phyloP scores from a whole-genome alignment of 2,113 vertebrate genomes.

The Ictidomys tridecemlineatus region DNA sequence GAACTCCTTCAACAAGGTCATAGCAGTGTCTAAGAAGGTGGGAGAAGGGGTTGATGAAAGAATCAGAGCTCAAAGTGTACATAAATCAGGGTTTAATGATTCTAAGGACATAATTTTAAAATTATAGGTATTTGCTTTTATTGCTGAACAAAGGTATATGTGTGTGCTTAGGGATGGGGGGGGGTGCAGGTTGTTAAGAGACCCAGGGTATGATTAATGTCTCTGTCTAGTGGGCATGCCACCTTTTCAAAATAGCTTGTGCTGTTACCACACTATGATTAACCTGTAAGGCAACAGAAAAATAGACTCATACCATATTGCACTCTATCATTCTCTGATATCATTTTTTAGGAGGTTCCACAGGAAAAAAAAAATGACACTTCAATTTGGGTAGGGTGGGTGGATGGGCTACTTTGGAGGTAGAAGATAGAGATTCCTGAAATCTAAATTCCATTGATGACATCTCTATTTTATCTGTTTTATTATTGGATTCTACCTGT shows the following conservation, averaged over 20 bases:
- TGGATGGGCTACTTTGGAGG: not conserved
- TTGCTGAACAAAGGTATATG: not conserved
- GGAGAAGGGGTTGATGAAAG: not conserved
- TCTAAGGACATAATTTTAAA: conserved; percentile 53
- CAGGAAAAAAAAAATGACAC: conserved; percentile 14
- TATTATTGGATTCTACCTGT: not conserved
- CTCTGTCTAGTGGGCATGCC: conserved; percentile 49
- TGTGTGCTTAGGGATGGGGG: not conserved
- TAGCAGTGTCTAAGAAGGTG: not conserved
- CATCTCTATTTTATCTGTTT: conserved; percentile 30
- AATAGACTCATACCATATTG: conserved; percentile 62
- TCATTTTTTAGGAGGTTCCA: conserved; percentile 54
- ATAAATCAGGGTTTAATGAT: conserved; percentile 67
- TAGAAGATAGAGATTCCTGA: not conserved
- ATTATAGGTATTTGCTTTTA: not conserved
- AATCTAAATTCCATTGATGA: not conserved
- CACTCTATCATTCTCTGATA: conserved; percentile 62
- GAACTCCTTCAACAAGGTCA: conserved; percentile 56
- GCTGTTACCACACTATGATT: conserved; percentile 72
- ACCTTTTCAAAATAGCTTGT: conserved; percentile 64
- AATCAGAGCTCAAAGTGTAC: conserved; percentile 25
- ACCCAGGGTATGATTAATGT: conserved; percentile 69
- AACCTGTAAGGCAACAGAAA: conserved; percentile 76
- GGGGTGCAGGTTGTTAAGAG: not conserved
- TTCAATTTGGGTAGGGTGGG: not conserved